Evolutionary conservation across 1,140 invertebrate genomes (phyloP).

Genomic region (Pissodes strobi): DNA sequence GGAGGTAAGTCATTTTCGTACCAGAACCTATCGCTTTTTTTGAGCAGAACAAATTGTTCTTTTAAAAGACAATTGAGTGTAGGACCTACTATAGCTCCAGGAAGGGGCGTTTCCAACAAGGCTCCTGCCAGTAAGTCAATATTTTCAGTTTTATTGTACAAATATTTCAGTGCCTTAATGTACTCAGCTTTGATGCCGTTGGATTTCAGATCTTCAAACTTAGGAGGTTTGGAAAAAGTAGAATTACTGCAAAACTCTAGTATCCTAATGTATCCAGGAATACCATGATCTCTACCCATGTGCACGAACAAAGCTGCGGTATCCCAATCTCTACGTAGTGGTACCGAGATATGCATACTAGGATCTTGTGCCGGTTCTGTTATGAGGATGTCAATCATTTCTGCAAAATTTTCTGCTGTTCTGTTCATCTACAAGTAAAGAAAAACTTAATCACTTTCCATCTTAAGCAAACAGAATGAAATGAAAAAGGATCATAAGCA

Average conservation of each 20-base stretch:
- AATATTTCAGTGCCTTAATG: conserved; percentile 63
- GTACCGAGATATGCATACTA: conserved; percentile 57
- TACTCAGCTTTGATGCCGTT: conserved; percentile 63
- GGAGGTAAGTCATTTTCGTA: conserved; percentile 94
- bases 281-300: conserved; percentile 86
- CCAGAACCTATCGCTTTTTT: conserved; percentile 90
- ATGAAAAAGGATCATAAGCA: no score
- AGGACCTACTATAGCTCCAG: conserved; percentile 81
- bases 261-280: conserved; percentile 82
- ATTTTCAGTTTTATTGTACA: conserved; percentile 78
- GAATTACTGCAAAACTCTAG: conserved; percentile 68
- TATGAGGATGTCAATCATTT: conserved; percentile 58
- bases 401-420: conserved; percentile 54
- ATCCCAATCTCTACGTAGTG: conserved; percentile 57
- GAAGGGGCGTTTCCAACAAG: conserved; percentile 77
- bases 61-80: conserved; percentile 85
- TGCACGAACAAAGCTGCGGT: conserved; percentile 63
- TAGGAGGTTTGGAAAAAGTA: conserved; percentile 46
- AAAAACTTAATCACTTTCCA: neutral
- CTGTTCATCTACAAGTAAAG: conserved; percentile 50
- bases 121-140: conserved; percentile 87
- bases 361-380: conserved; percentile 58
- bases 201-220: conserved; percentile 70
- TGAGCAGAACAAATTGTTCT: conserved; percentile 77
- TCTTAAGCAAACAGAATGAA: no score